Evolutionary conservation across 2,797 vertebrate genomes (phyloP).

Genomic region (Melopsittacus undulatus): DNA sequence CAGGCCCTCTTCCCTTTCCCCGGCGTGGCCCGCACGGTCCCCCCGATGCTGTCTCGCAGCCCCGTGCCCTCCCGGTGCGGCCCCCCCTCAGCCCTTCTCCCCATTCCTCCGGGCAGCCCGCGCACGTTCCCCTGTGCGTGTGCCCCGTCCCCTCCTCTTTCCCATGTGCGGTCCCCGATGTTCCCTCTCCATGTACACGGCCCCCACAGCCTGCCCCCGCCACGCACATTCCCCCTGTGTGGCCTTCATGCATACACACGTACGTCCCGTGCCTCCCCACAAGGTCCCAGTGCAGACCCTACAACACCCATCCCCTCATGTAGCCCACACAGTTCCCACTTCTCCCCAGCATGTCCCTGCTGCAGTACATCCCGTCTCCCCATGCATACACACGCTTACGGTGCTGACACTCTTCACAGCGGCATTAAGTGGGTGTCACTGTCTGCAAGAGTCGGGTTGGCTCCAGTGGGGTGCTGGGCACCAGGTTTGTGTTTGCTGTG

Average conservation of each 20-base stretch:
- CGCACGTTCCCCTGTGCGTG: not conserved
- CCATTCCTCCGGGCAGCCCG: not conserved
- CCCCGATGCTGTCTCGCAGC: too few relatives aligned
- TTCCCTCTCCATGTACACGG: too few relatives aligned
- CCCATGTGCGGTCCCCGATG: not conserved
- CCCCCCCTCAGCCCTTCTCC: too few relatives aligned
- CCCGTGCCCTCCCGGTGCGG: too few relatives aligned
- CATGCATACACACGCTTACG: rapidly evolving
- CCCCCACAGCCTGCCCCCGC: not conserved
- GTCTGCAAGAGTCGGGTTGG: not conserved
- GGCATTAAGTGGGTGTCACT: not conserved
- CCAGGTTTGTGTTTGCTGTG: not conserved
- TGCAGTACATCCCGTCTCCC: not conserved
- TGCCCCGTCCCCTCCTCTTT: too few relatives aligned
- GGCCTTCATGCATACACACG: not conserved
- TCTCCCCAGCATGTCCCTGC: not conserved
- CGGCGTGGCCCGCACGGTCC: too few relatives aligned
- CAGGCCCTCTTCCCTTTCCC: not conserved
- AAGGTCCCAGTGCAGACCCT: not conserved
- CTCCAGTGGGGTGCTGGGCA: not conserved
- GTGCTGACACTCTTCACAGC: not conserved
- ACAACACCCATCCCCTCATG: rapidly evolving
- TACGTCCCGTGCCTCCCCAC: too few relatives aligned
- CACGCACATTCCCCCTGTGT: not conserved
- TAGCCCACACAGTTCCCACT: not conserved